Base-by-base conservation (phyloP, 1,140 invertebrate species). In the Leptinotarsa lineolata region DNA sequence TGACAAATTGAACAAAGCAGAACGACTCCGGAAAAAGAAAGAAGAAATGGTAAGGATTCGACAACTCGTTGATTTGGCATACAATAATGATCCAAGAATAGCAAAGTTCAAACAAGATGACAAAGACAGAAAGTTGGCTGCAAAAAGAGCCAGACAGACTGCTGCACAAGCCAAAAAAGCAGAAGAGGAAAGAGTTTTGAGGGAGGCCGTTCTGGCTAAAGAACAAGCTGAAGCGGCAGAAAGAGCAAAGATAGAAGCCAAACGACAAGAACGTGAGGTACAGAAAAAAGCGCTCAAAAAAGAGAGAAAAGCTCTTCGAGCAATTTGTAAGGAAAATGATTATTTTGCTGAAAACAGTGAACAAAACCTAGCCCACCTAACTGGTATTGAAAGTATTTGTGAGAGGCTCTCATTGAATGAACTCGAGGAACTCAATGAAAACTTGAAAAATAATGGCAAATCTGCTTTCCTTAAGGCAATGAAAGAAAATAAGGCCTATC, bases 1-100 rank as follows among this genome's bases (percentile, higher is more conserved):
- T 80, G 97, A 99, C 81, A 99, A 98, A 86, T 94, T 97, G 83
- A 99, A 99, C 82, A 98, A 97, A 88, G 92, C 89, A 13, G 94
- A 93, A 16, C 86, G 97, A 60, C 91, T 93, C 15, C 95, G 97
- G 81, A 89, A 93, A 78, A 98, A 98, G 86, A 99, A 99, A 84
- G 97, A 99, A 85, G 98, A 99, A 88, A 97, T 95, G 92, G 86
- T 91, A 0, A 88, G 97, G 77, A 95, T 99, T 80, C 87, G 97
- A 22, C 88, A 89, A 22, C 84, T 99, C 39, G 97, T 99, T 4
- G 97, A 99, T 82, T 90, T 95, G 83, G 95, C 96, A 0, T 99
- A 99, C 85, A 91, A 92, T 77, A 91, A 92, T 84, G 98, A 99
- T 88, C 97, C 97, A 1, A 88, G 97, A 76, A 95, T 99, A 79